phyloP scores from a whole-genome alignment of 2,113 vertebrate species.

The Epinephelus lanceolatus region DNA sequence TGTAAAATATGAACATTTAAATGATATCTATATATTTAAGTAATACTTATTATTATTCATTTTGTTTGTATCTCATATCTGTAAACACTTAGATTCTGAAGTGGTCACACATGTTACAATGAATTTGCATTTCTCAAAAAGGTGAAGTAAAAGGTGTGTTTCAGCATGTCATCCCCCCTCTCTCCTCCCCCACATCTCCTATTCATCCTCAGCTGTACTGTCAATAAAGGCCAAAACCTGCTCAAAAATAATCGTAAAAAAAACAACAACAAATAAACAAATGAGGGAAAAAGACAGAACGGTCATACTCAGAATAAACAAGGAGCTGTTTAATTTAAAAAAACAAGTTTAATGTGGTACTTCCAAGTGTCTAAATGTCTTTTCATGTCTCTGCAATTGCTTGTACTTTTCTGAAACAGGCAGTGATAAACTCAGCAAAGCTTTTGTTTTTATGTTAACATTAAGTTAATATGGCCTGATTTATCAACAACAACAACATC shows the following conservation, averaged over 20 bases:
- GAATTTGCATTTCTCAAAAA: too few relatives aligned
- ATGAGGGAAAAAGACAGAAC: background rate
- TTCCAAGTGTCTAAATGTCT: background rate
- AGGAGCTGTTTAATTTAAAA: background rate
- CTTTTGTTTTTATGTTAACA: conserved; percentile 1
- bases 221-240: too few relatives aligned
- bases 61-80: background rate
- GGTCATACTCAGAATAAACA: background rate
- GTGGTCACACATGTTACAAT: background rate
- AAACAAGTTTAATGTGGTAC: background rate
- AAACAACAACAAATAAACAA: background rate
- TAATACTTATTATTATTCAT: too few relatives aligned
- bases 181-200: too few relatives aligned
- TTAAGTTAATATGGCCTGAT: conserved; percentile 19
- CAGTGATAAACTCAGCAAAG: background rate
- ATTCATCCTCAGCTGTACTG: too few relatives aligned
- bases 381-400: background rate
- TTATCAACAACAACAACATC: background rate
- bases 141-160: too few relatives aligned
- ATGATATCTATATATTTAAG: too few relatives aligned
- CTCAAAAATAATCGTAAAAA: too few relatives aligned
- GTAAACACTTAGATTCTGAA: background rate
- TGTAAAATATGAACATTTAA: too few relatives aligned
- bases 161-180: too few relatives aligned
- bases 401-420: background rate